A percentile compares a stretch with the other conserved stretches of the same genome.
Evolutionary conservation across 2,113 vertebrate genomes (phyloP).

Genomic region (Hyla sarda): DNA sequence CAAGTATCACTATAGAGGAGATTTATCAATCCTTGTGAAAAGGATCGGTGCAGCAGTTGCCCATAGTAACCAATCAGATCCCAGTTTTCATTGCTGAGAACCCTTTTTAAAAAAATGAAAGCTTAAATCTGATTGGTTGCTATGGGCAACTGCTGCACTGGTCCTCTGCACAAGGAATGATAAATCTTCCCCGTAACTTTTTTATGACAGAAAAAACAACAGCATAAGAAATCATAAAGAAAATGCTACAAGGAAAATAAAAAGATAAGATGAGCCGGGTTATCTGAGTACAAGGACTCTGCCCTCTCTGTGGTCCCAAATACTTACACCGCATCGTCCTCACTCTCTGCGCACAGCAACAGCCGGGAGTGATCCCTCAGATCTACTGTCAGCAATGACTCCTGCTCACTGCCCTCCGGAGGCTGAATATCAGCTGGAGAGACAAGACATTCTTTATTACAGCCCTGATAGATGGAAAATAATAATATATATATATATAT

Average conservation of each 20-base stretch:
- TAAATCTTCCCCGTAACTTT: too few species aligned
- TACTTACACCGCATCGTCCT: constrained; percentile 90
- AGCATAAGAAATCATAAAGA: not conserved
- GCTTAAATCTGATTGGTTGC: too few species aligned
- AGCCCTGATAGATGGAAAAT: not conserved
- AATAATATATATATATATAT: not conserved
- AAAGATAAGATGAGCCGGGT: not conserved
- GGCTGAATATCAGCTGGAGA: constrained; percentile 77
- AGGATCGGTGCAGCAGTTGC: too few species aligned
- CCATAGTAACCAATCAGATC: too few species aligned
- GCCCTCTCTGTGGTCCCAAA: not conserved
- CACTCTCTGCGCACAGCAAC: constrained; percentile 87
- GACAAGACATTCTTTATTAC: not conserved
- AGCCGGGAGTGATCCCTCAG: constrained; percentile 79
- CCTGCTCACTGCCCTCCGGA: constrained; percentile 82
- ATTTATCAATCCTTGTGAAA: too few species aligned
- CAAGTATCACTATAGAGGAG: too few species aligned
- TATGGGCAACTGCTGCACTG: too few species aligned
- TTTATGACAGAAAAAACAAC: not conserved
- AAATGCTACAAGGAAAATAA: not conserved
- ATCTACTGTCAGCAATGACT: constrained; percentile 81
- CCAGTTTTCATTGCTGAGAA: too few species aligned
- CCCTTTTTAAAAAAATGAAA: too few species aligned
- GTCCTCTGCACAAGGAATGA: too few species aligned
- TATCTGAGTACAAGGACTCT: not conserved